Conservation (phyloP, 1,140 invertebrate genomes). For the Pachyrhynchus sulphureomaculatus region DNA sequence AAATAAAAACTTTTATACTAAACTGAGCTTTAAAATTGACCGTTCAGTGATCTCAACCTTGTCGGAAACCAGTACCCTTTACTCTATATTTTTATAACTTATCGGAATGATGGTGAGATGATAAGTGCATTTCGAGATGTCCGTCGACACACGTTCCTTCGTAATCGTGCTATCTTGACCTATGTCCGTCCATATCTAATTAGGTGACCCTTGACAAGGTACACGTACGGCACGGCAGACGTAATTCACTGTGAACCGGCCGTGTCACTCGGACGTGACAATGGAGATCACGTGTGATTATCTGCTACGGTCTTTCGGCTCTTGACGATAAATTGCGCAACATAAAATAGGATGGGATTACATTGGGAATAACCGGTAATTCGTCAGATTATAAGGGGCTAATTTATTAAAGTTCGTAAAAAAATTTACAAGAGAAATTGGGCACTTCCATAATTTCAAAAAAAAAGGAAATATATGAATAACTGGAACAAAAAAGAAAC, state of each 20-base stretch:
- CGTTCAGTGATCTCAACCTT: neutral
- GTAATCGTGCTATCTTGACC: constrained; percentile 40
- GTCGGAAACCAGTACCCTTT: neutral
- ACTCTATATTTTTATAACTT: neutral
- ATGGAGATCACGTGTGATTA: constrained; percentile 45
- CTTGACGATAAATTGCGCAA: constrained; percentile 9
- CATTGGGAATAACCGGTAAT: neutral
- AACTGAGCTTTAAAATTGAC: neutral
- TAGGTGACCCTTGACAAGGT: constrained; percentile 46
- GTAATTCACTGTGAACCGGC: constrained; percentile 41
- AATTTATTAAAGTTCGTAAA: too few relatives aligned
- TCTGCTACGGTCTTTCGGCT: constrained; percentile 25
- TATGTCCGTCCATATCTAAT: constrained; percentile 44
- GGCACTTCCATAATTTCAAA: too few relatives aligned
- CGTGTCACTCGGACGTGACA: constrained; percentile 45
- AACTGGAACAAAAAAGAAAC: too few relatives aligned
- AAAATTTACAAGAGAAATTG: too few relatives aligned
- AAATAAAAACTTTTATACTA: too few relatives aligned
- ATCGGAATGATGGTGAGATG: too few relatives aligned
- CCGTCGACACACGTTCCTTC: constrained; percentile 37
- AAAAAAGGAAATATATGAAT: too few relatives aligned
- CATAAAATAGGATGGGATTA: constrained; percentile 1
- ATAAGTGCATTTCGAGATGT: too few relatives aligned
- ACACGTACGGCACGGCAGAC: constrained; percentile 41
- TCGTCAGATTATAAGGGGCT: neutral